Conservation (phyloP, 2,888 invertebrate species). For the Campoletis raptor region DNA sequence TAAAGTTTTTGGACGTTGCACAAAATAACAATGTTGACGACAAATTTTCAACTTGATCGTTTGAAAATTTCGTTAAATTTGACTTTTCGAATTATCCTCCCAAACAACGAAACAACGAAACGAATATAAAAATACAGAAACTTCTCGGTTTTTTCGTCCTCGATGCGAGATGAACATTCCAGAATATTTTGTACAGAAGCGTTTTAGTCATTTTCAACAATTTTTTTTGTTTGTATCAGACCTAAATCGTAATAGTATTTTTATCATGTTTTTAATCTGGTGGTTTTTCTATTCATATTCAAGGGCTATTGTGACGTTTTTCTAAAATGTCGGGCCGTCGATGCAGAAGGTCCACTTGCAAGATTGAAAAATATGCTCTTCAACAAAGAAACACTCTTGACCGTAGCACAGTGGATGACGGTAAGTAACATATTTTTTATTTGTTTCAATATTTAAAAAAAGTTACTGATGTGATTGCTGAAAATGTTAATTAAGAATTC, state of each 20-base stretch:
- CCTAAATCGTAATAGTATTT: not conserved
- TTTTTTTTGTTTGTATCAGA: too few species aligned
- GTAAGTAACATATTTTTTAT: conserved; percentile 84
- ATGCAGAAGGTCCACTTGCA: conserved; percentile 99
- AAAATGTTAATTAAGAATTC: not conserved
- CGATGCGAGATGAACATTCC: too few species aligned
- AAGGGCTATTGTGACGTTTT: conserved; percentile 99
- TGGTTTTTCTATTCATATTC: conserved; percentile 63
- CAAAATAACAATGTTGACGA: too few species aligned
- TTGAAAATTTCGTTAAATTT: too few species aligned
- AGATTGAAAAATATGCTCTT: conserved; percentile 98
- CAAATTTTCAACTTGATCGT: too few species aligned
- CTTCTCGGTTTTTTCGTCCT: too few species aligned
- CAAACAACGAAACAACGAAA: too few species aligned
- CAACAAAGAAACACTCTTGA: conserved; percentile 94
- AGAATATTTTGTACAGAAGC: too few species aligned
- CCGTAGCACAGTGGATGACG: conserved; percentile 97
- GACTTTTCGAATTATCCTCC: too few species aligned
- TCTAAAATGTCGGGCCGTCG: conserved; percentile 98
- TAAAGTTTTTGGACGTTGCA: too few species aligned
- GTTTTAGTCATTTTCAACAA: too few species aligned
- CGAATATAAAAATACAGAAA: too few species aligned
- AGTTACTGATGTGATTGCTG: not conserved
- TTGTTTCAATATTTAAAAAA: conserved; percentile 8
- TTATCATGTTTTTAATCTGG: not conserved